phyloP scores from a whole-genome alignment of 30 jellyfish, hydroid and myxozoan genomes.

The Nemopilema nomurai region DNA sequence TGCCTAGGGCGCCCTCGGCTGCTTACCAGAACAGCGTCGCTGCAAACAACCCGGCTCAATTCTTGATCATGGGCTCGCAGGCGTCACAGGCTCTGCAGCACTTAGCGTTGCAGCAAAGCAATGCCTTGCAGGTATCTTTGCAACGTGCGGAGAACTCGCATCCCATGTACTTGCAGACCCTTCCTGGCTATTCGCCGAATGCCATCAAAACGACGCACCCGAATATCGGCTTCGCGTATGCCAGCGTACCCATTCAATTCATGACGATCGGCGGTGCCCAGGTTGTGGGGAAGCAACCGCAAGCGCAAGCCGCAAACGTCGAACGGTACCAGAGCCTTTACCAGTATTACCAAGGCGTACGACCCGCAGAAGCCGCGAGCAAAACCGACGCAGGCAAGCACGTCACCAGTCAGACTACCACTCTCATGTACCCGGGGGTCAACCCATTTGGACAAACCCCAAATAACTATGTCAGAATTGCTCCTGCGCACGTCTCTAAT shows the following conservation, averaged over 20 bases:
- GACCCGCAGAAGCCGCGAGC: constrained; percentile 49
- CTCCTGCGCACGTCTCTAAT: constrained; percentile 69
- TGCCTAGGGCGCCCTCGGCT: constrained; percentile 32
- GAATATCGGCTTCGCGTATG: constrained; percentile 53
- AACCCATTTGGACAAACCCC: constrained; percentile 36
- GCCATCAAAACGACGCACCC: constrained; percentile 41
- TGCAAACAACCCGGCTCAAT: constrained; percentile 47
- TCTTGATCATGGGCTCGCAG: constrained; percentile 72
- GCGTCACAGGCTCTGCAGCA: constrained; percentile 82
- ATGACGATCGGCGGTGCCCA: constrained; percentile 69
- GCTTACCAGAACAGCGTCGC: constrained; percentile 28
- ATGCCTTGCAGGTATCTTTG: constrained; percentile 49
- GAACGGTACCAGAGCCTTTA: constrained; percentile 45
- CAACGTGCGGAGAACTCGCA: constrained; percentile 62
- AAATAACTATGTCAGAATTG: constrained; percentile 84
- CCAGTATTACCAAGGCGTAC: constrained; percentile 51
- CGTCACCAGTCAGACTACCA: constrained; percentile 13
- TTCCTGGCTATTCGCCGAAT: constrained; percentile 41
- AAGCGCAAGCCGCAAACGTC: constrained; percentile 21
- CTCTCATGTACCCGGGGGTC: constrained; percentile 62
- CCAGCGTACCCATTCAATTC: constrained; percentile 61
- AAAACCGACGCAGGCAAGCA: constrained; percentile 28
- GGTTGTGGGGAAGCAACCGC: constrained; percentile 67
- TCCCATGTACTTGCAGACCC: constrained; percentile 60
- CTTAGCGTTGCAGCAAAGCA: constrained; percentile 70